Evolutionary conservation across 2,888 invertebrate species (phyloP).

Genomic region (Drepanosiphum platanoidis): DNA sequence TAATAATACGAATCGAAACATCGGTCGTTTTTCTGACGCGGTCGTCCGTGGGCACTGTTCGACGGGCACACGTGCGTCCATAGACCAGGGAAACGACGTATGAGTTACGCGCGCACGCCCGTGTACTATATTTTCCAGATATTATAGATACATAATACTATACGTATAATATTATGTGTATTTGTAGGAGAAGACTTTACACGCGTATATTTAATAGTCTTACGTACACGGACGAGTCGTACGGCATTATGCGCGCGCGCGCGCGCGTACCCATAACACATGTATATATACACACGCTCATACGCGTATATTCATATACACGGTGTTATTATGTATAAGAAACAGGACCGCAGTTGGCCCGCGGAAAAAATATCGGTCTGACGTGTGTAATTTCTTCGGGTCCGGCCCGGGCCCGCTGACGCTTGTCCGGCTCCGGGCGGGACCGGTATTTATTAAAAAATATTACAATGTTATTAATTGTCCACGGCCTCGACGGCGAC

Average conservation of each 20-base stretch:
- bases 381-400: constrained; percentile 51
- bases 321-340: too few species aligned
- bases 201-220: too few species aligned
- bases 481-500: constrained; percentile 39
- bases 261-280: background rate
- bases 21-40: background rate
- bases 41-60: too few species aligned
- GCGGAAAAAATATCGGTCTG: constrained; percentile 53
- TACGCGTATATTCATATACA: background rate
- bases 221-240: too few species aligned
- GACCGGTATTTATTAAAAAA: constrained; percentile 51
- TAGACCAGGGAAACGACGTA: too few species aligned
- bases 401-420: constrained; percentile 37
- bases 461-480: constrained; percentile 58
- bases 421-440: constrained; percentile 52
- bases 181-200: too few species aligned
- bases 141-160: too few species aligned
- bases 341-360: constrained; percentile 50
- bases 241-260: background rate
- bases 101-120: too few species aligned
- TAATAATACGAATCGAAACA: background rate
- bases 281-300: background rate
- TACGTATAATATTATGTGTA: too few species aligned
- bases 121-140: too few species aligned
- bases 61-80: too few species aligned